Conservation (phyloP, 2,113 vertebrate species). For the Clarias macrocephalus region DNA sequence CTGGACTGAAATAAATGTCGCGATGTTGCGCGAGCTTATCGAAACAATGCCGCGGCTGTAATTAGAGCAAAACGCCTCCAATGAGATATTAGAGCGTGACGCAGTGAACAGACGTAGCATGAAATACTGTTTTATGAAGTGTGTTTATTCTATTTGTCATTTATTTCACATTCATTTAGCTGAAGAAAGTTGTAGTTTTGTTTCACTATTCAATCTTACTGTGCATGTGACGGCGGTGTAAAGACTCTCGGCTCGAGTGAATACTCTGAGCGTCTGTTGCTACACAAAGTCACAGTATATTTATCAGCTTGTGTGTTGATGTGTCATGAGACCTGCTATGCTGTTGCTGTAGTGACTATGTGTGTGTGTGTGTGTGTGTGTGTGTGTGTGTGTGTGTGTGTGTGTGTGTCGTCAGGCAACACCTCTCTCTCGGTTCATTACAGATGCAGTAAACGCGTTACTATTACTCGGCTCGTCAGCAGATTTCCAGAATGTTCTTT, state of each 20-base stretch:
- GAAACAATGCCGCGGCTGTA: too few relatives aligned
- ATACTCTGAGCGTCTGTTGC: background rate
- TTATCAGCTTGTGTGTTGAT: conserved; percentile 18
- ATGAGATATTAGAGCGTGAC: too few relatives aligned
- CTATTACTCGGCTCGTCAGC: background rate
- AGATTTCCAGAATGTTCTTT: background rate
- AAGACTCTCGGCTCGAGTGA: background rate
- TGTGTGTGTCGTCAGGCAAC: conserved; percentile 19
- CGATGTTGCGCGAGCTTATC: too few relatives aligned
- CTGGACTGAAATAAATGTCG: too few relatives aligned
- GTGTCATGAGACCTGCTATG: conserved; percentile 25
- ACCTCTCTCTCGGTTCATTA: conserved; percentile 23
- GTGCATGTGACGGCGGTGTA: background rate
- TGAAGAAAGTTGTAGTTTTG: background rate
- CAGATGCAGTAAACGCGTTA: background rate
- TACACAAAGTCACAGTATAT: background rate
- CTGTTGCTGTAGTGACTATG: conserved; percentile 48
- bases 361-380: conserved; percentile 30
- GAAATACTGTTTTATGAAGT: background rate
- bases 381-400: conserved; percentile 1
- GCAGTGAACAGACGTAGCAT: too few relatives aligned
- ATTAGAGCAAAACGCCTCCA: too few relatives aligned
- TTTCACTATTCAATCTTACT: too few relatives aligned
- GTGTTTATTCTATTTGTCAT: background rate
- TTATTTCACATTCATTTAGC: background rate